Evolutionary conservation across 2,797 vertebrate species (phyloP), one percentile per base, ranked within the genome.

Genomic region (Macroramphosus scolopax): DNA sequence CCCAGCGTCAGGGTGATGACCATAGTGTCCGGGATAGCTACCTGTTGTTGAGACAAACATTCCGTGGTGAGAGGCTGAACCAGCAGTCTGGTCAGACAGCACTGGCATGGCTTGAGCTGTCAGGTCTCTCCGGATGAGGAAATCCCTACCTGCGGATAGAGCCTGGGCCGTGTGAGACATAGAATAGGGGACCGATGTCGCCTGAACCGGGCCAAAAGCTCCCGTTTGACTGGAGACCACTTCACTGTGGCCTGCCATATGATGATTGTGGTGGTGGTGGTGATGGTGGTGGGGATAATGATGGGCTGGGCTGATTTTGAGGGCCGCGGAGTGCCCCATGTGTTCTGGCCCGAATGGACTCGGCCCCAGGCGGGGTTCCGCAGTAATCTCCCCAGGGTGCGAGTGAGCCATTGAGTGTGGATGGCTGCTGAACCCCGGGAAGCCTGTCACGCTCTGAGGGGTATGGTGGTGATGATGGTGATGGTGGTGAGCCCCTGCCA

Each of bases 31-130:
- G 51, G 93, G 91, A 84, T 92, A 95, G 95, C 95, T 96, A 98
- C 97, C 96, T 97, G 97, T 95, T 95, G 94, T 96, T 88, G 94
- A 95, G 89, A 98, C 92, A 98, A 98, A 98, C 89, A 97, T 90
- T 91, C 92, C 92, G 87, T 92, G 92, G 80, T 98, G 93, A 97
- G 96, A 94, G 87, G 85, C 75, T 87, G 92, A 84, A 89, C 88
- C 83, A 50, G 91, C 83, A 83, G 86, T 86, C 87, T 91, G 91
- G 80, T 91, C 91, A 60, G 88, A 91, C 85, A 93, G 89, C 62
- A 90, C 91, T 68, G 94, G 90, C 92, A 93, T 92, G 85, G 89
- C 87, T 91, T 91, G 91, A 88, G 88, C 88, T 87, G 92, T 90
- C 91, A 94, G 89, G 86, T 94, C 91, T 90, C 92, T 91, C 85